A percentile compares a stretch with the other conserved stretches of the same genome.
phyloP scores from a whole-genome alignment of 1,140 invertebrate species.

The Pemphigus obesinymphae region DNA sequence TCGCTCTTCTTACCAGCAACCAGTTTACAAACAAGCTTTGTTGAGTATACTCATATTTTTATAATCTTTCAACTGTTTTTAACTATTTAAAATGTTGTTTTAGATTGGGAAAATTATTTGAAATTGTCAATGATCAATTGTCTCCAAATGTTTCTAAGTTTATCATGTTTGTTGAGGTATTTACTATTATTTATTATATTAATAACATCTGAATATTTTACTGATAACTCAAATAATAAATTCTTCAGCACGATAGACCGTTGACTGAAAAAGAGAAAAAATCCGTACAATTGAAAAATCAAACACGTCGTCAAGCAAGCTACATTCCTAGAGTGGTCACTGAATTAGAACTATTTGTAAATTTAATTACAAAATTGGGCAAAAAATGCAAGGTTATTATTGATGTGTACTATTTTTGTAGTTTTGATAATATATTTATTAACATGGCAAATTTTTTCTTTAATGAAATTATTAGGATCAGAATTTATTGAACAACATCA shows the following conservation, averaged over 20 bases:
- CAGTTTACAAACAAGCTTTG: constrained; percentile 26
- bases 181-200: too few species aligned
- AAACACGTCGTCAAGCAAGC: background rate
- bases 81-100: background rate
- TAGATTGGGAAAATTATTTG: background rate
- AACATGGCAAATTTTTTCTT: too few species aligned
- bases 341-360: constrained; percentile 9
- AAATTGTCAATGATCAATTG: constrained; percentile 14
- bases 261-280: constrained; percentile 31
- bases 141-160: constrained; percentile 28
- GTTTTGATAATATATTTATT: background rate
- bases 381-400: constrained; percentile 32
- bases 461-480: background rate
- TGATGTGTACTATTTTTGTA: background rate
- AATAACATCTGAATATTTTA: background rate
- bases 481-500: background rate
- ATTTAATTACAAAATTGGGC: constrained; percentile 16
- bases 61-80: background rate
- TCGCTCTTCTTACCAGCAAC: background rate
- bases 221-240: background rate
- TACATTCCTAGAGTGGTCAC: constrained; percentile 30
- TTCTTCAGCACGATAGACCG: constrained; percentile 24
- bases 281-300: constrained; percentile 14
- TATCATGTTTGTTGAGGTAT: constrained; percentile 27
- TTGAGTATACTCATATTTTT: constrained; percentile 1